Evolutionary conservation across 2,797 vertebrate genomes (phyloP).

Genomic region (Pelochelys cantorii): DNA sequence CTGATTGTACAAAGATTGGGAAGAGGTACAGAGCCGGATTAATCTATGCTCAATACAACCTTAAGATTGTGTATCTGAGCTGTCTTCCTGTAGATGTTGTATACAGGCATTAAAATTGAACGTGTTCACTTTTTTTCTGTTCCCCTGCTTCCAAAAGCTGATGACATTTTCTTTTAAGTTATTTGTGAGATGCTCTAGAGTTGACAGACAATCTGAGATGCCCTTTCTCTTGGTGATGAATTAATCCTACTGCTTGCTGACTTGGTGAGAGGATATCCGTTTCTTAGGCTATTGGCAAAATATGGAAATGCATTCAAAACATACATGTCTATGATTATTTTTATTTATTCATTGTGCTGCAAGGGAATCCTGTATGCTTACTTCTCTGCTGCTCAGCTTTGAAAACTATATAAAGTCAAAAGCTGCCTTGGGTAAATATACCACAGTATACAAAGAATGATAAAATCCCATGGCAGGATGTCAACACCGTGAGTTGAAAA

Average conservation of each 20-base stretch:
- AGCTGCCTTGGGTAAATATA: background rate
- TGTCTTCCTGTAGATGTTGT: background rate
- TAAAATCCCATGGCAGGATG: background rate
- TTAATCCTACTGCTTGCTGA: constrained; percentile 8
- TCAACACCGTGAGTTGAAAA: background rate
- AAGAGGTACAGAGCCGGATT: background rate
- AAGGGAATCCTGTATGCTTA: background rate
- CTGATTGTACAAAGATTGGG: rapidly evolving
- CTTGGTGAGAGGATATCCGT: constrained; percentile 1
- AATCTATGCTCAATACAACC: background rate
- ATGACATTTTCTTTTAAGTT: background rate
- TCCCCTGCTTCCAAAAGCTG: background rate
- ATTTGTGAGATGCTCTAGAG: background rate
- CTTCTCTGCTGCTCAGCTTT: background rate
- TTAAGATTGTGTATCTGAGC: background rate
- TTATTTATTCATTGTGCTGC: constrained; percentile 6
- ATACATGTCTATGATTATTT: background rate
- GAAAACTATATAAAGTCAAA: constrained; percentile 28
- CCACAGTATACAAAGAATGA: background rate
- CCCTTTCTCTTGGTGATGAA: background rate
- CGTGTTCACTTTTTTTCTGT: background rate
- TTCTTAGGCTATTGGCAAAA: constrained; percentile 48
- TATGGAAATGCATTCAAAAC: constrained; percentile 16
- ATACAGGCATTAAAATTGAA: background rate
- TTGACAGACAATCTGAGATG: background rate